Evolutionary conservation across 1,140 invertebrate genomes (phyloP), one percentile per base, ranked within the genome.

Genomic region (Neotoxoptera formosana): DNA sequence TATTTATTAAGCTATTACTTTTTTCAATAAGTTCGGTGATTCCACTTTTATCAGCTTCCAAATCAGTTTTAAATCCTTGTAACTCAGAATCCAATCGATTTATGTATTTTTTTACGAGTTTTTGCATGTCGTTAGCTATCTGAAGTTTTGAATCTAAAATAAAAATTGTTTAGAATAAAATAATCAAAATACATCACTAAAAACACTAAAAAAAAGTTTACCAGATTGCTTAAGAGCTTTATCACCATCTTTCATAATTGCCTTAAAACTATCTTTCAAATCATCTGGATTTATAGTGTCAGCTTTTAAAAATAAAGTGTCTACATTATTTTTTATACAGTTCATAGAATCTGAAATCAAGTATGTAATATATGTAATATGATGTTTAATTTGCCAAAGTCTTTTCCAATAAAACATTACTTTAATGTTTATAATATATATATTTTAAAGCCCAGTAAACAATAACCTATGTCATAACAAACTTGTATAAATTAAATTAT

Each of bases 11-110:
- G 2, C 25, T 20, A 45, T 94, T 95, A 96, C 96, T 94, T 95
- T 99, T 99, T 95, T 99, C 99, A 93, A 99, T 95, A 53, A 99
- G 96, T 96, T 99, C 99, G 17, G 99, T 99, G 88, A 99, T 99
- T 34, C 99, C 99, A 94, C 99, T 98, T 96, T 99, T 98, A 95
- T 99, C 99, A 47, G 99, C 99, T 96, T 99, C 99, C 81, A 99
- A 95, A 96, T 99, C 99, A 96, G 99, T 98, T 96, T 99, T 99
- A 95, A 99, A 99, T 95, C 99, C 99, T 94, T 98, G 97, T 67
- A 99, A 95, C 95, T 99, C 99, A 95, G 98, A 98, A 95, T 99
- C 99, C 84, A 99, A 95, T 95, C 98, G 96, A 94, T 98, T 96
- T 94, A 99, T 96, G 96, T 99, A 99, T 95, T 98, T 97, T 95